Evolutionary conservation across 1,140 invertebrate genomes (phyloP).

Genomic region (Drosophila tropicalis): DNA sequence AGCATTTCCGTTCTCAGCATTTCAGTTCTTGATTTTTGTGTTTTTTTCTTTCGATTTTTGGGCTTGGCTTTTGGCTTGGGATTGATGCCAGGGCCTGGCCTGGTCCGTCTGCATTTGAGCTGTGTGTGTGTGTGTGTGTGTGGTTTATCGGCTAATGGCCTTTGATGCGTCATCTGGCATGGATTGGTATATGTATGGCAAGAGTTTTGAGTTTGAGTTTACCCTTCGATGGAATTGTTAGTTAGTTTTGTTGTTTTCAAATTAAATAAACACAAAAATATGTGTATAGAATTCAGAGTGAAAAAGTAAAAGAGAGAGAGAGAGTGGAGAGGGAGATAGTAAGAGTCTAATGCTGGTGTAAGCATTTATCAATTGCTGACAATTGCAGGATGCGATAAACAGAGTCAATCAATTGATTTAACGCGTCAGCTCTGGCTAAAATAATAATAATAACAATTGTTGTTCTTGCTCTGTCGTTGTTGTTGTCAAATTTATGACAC

Average conservation of each 20-base stretch:
- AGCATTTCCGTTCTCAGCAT: conserved; percentile 75
- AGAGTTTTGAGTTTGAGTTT: conserved; percentile 33
- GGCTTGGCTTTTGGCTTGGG: conserved; percentile 33
- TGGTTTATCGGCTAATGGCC: conserved; percentile 73
- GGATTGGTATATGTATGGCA: neutral
- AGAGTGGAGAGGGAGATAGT: no score
- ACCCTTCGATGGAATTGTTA: conserved; percentile 59
- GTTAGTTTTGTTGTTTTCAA: conserved; percentile 50
- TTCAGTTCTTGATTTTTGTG: conserved; percentile 29
- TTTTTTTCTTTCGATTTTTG: conserved; percentile 23
- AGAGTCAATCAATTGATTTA: conserved; percentile 53
- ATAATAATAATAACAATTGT: conserved; percentile 18
- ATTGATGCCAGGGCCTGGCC: conserved; percentile 47
- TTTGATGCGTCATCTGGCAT: conserved; percentile 67
- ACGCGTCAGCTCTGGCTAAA: conserved; percentile 31
- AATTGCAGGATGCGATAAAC: conserved; percentile 55
- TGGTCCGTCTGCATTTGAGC: conserved; percentile 20
- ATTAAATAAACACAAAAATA: conserved; percentile 11
- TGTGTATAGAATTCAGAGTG: no score
- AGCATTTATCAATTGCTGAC: conserved; percentile 19
- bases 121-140: neutral
- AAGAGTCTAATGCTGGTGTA: neutral
- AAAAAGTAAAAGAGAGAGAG: no score
- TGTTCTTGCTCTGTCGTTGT: neutral
- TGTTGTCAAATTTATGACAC: conserved; percentile 7